Evolutionary conservation across 2,113 vertebrate genomes (phyloP).

Genomic region (Fregata magnificens): DNA sequence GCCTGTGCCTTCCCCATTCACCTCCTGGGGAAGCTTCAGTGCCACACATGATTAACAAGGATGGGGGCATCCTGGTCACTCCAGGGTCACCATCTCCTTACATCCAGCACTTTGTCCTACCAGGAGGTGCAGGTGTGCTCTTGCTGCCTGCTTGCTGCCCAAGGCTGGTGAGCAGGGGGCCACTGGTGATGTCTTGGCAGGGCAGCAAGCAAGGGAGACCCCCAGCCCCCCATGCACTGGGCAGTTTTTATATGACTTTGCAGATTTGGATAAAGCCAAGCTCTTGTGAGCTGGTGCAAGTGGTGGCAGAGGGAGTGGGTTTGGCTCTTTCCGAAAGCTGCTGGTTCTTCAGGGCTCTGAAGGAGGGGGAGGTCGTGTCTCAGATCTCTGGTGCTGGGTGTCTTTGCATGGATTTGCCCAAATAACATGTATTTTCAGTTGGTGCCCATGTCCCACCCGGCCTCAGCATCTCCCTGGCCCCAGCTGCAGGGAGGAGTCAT

Average conservation of each 20-base stretch:
- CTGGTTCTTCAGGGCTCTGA: not conserved
- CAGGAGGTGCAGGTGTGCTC: not conserved
- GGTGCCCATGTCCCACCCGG: fast-evolving
- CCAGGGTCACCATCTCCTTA: fast-evolving
- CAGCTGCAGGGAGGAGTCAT: not conserved
- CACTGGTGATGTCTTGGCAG: not conserved
- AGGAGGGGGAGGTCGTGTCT: not conserved
- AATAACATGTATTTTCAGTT: not conserved
- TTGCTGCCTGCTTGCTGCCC: not conserved
- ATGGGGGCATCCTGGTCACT: fast-evolving
- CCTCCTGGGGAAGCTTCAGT: not conserved
- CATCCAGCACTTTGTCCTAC: not conserved
- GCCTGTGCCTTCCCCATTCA: not conserved
- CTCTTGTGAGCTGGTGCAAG: not conserved
- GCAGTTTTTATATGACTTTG: not conserved
- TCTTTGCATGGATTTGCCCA: not conserved
- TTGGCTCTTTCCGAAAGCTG: not conserved
- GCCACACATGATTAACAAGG: not conserved
- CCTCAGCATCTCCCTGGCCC: not conserved
- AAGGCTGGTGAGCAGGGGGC: not conserved
- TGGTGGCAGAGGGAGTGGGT: not conserved
- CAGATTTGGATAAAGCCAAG: not conserved
- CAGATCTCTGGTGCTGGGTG: not conserved
- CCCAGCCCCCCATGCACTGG: no score
- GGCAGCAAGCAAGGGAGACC: fast-evolving